These are phyloP conservation scores for Lepidurus couesii DNA, from an alignment of 1,140 invertebrate species.

Conservation along the genomic window DNA sequence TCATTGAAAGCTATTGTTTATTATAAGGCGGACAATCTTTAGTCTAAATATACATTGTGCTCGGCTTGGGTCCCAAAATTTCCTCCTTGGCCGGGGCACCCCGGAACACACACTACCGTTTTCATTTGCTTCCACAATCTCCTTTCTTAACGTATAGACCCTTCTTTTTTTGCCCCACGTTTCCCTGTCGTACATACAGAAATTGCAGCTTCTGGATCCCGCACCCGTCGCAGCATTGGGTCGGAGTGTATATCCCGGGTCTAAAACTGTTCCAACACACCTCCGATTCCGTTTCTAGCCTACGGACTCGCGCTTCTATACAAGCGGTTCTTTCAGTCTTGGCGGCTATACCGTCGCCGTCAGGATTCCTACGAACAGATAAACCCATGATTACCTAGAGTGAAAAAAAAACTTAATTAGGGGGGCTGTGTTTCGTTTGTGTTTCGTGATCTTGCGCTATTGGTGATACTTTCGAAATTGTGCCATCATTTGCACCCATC, in stretches of 20 bases:
- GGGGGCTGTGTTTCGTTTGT: not conserved
- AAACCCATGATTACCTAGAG: slow-evolving; percentile 1
- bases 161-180: not conserved
- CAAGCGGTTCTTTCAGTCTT: slow-evolving; percentile 8
- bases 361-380: slow-evolving; percentile 2
- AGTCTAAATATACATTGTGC: slow-evolving; percentile 19
- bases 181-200: slow-evolving; percentile 4
- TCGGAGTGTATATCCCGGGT: not conserved
- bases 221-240: not conserved
- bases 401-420: not conserved
- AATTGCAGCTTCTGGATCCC: slow-evolving; percentile 5
- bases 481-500: too few relatives aligned
- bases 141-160: not conserved
- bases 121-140: not conserved
- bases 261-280: slow-evolving; percentile 5
- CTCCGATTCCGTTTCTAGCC: slow-evolving; percentile 4
- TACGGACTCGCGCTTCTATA: not conserved
- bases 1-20: not conserved
- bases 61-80: not conserved
- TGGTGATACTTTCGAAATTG: not conserved
- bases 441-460: not conserved
- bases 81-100: slow-evolving; percentile 4
- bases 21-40: not conserved
- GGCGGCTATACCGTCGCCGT: slow-evolving; percentile 2
- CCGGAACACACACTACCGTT: slow-evolving; percentile 3